Evolutionary conservation across 2,113 vertebrate species (phyloP).

Genomic region (Prunella fulvescens): DNA sequence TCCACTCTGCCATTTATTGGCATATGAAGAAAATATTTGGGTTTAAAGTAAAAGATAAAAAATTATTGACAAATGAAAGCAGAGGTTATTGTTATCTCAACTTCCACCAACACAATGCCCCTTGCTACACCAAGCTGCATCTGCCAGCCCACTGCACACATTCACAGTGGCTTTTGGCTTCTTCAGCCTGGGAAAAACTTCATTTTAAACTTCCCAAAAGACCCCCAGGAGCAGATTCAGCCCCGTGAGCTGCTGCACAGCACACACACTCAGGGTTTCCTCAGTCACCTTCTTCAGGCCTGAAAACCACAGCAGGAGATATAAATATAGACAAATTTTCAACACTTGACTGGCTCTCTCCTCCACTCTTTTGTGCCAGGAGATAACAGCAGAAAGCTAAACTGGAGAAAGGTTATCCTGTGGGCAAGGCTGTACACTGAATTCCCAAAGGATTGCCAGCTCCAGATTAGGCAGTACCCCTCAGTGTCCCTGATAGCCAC

Average conservation of each 20-base stretch:
- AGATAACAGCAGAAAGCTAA: not conserved
- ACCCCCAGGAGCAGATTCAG: not conserved
- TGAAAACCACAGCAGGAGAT: not conserved
- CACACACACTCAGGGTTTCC: accelerated
- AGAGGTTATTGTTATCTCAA: not conserved
- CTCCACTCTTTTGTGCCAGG: not conserved
- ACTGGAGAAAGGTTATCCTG: not conserved
- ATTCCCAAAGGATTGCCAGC: not conserved
- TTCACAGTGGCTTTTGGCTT: not conserved
- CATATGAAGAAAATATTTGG: not conserved
- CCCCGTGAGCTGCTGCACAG: not conserved
- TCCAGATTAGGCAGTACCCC: not conserved
- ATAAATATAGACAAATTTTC: not conserved
- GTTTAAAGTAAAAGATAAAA: not conserved
- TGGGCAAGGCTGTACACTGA: not conserved
- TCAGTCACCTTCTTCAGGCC: not conserved
- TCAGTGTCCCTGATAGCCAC: not conserved
- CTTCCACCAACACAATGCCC: not conserved
- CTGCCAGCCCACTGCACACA: not conserved
- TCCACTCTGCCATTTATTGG: not conserved
- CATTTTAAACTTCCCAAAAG: not conserved
- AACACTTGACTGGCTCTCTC: not conserved
- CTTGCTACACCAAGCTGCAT: not conserved
- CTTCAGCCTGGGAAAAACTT: not conserved
- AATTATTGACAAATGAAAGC: not conserved